These are phyloP conservation scores for Catocala fraxini DNA, from an alignment of 2,888 invertebrate genomes.

Conservation along the genomic window DNA sequence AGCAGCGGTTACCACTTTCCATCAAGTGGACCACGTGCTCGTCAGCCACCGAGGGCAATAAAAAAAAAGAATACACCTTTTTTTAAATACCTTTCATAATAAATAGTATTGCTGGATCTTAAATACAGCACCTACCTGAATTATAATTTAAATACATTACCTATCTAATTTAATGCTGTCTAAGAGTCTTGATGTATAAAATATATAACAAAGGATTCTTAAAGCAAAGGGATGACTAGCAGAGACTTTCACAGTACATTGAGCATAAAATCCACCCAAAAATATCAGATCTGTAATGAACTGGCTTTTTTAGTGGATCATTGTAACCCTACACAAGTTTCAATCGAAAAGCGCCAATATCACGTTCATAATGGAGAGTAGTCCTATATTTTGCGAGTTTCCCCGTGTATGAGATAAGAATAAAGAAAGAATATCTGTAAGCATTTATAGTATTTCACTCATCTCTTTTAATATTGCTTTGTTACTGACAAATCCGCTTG, in stretches of 20 bases:
- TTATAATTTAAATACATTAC: too few species aligned
- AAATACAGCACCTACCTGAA: too few species aligned
- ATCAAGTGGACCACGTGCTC: too few species aligned
- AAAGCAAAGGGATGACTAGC: conserved; percentile 52
- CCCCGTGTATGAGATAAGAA: conserved; percentile 29
- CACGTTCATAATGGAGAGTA: neutral
- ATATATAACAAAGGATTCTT: conserved; percentile 42
- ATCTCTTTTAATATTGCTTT: conserved; percentile 42
- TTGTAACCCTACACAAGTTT: conserved; percentile 51
- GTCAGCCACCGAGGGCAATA: too few species aligned
- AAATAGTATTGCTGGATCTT: too few species aligned
- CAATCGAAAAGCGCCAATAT: conserved; percentile 24
- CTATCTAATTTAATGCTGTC: too few species aligned
- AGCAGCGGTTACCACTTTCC: too few species aligned
- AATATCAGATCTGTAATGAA: conserved; percentile 68
- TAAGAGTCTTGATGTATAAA: too few species aligned
- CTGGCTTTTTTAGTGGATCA: conserved; percentile 58
- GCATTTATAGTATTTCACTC: conserved; percentile 47
- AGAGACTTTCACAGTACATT: conserved; percentile 67
- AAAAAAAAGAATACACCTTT: too few species aligned
- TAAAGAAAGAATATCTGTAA: conserved; percentile 18
- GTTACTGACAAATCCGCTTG: conserved; percentile 62
- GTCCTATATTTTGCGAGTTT: conserved; percentile 20
- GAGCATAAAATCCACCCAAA: conserved; percentile 62
- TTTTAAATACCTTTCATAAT: too few species aligned